Conservation (phyloP, 23 tunicate genomes). For the Styela clava region DNA sequence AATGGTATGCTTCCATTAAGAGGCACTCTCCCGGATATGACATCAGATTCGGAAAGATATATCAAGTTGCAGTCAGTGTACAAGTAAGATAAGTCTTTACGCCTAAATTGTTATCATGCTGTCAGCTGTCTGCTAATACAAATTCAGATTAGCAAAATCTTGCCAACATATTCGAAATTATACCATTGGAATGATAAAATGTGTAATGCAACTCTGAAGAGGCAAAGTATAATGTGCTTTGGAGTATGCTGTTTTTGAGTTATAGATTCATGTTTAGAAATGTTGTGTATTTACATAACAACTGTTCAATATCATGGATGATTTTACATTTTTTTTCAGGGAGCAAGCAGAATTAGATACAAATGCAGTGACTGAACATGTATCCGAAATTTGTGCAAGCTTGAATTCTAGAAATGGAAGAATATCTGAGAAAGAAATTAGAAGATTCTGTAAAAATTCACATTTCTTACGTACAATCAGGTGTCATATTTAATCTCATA, state of each 20-base stretch:
- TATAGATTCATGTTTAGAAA: no score
- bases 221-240: no score
- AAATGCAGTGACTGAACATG: constrained; percentile 43
- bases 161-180: no score
- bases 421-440: constrained; percentile 49
- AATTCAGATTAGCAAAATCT: no score
- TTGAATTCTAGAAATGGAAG: constrained; percentile 64
- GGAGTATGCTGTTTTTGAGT: no score
- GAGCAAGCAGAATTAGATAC: constrained; percentile 53
- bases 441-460: constrained; percentile 78
- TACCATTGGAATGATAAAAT: no score
- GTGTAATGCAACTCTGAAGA: no score
- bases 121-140: no score
- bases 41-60: constrained; percentile 92
- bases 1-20: constrained; percentile 58
- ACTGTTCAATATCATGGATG: no score
- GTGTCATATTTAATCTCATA: constrained; percentile 5
- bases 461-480: constrained; percentile 58
- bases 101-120: no score
- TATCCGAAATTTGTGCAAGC: constrained; percentile 47
- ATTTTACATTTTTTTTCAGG: background rate
- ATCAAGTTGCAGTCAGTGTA: constrained; percentile 79
- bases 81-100: constrained; percentile 30
- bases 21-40: constrained; percentile 91
- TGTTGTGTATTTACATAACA: no score